Percentiles rank a stretch among this genome's conserved stretches.
phyloP scores from a whole-genome alignment of 2,113 vertebrate genomes.

The Nyctereutes procyonoides region DNA sequence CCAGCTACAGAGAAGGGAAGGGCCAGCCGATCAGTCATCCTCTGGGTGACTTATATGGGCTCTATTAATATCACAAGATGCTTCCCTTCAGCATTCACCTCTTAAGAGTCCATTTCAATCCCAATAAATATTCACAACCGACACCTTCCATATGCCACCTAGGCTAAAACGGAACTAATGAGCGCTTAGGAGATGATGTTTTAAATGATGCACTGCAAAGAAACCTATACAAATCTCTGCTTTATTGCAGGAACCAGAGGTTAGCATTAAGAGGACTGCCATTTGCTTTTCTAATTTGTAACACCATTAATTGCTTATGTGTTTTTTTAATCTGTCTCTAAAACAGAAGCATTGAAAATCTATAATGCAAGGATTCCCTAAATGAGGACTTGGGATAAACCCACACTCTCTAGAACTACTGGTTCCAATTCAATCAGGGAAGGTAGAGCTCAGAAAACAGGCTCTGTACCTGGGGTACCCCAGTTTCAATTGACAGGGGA shows the following conservation, averaged over 20 bases:
- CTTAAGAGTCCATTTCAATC: slow-evolving; percentile 68
- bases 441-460: background rate
- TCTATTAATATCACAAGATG: slow-evolving; percentile 56
- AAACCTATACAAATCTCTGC: slow-evolving; percentile 34
- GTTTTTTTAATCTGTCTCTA: slow-evolving; percentile 20
- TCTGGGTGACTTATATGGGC: background rate
- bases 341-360: background rate
- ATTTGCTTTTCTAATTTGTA: slow-evolving; percentile 38
- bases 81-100: slow-evolving; percentile 26
- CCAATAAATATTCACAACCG: slow-evolving; percentile 72
- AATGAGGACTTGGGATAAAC: background rate
- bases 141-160: slow-evolving; percentile 67
- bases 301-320: slow-evolving; percentile 54
- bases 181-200: slow-evolving; percentile 43
- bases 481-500: background rate
- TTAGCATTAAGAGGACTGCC: slow-evolving; percentile 48
- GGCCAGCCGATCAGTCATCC: background rate
- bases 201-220: slow-evolving; percentile 37
- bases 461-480: background rate
- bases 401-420: background rate
- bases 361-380: background rate
- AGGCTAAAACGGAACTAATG: slow-evolving; percentile 39
- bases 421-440: background rate
- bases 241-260: slow-evolving; percentile 21
- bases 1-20: background rate